Evolutionary conservation across 2,797 vertebrate species (phyloP).

Genomic region (Furcifer pardalis): DNA sequence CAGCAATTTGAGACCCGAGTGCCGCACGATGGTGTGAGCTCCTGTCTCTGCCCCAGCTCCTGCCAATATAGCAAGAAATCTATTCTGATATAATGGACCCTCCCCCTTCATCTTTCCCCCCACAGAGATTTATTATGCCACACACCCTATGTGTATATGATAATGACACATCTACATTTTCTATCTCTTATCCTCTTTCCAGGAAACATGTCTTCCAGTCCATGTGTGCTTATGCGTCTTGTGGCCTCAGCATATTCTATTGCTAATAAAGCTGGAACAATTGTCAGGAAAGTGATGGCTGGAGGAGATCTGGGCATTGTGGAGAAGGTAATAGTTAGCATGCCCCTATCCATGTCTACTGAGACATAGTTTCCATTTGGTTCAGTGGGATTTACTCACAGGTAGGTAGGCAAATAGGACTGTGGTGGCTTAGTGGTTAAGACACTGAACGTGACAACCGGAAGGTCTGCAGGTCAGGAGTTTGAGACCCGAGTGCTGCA

Average conservation of each 20-base stretch:
- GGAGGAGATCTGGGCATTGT: slow-evolving; percentile 91
- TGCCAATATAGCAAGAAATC: too few relatives aligned
- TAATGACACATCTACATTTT: neutral
- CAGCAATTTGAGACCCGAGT: too few relatives aligned
- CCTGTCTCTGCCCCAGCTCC: too few relatives aligned
- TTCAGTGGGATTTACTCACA: too few relatives aligned
- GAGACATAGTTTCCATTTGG: neutral
- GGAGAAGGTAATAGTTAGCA: slow-evolving; percentile 84
- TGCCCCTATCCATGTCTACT: neutral
- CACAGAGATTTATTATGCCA: neutral
- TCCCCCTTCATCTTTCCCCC: neutral
- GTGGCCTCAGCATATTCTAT: slow-evolving; percentile 87
- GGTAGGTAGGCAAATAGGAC: too few relatives aligned
- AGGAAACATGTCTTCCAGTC: slow-evolving; percentile 82
- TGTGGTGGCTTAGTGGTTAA: too few relatives aligned
- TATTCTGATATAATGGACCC: neutral
- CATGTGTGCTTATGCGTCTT: slow-evolving; percentile 86
- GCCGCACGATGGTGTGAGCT: too few relatives aligned
- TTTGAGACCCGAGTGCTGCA: too few relatives aligned
- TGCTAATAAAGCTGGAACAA: slow-evolving; percentile 88
- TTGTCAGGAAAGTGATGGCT: slow-evolving; percentile 88
- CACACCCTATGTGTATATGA: neutral
- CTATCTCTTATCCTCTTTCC: slow-evolving; percentile 48
- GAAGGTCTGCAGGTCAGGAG: too few relatives aligned
- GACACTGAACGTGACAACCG: too few relatives aligned